Conservation (phyloP, 2,888 invertebrate genomes). For the Drosophila ezoana region DNA sequence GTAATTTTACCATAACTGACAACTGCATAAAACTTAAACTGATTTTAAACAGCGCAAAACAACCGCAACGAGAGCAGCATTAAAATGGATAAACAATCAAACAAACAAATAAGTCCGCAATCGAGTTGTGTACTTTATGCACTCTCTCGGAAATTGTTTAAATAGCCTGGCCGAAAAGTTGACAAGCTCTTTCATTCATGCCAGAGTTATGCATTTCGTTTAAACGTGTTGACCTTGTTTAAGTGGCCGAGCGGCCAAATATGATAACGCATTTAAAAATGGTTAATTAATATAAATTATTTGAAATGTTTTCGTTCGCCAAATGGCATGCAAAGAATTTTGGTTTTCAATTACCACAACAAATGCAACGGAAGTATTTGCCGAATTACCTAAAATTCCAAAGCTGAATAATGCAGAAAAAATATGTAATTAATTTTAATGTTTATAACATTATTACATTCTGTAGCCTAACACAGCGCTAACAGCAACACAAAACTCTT, state of each 20-base stretch:
- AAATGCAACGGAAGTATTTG: not conserved
- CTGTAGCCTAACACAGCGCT: not conserved
- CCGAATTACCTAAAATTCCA: not conserved
- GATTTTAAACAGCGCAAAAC: slow-evolving; percentile 67
- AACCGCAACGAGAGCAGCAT: slow-evolving; percentile 62
- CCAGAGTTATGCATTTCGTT: slow-evolving; percentile 48
- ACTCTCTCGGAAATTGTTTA: slow-evolving; percentile 59
- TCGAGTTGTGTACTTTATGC: slow-evolving; percentile 36
- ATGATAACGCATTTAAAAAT: slow-evolving; percentile 59
- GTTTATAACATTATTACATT: not conserved
- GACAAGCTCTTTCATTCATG: slow-evolving; percentile 49
- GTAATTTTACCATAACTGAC: slow-evolving; percentile 70
- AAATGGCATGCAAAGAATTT: slow-evolving; percentile 15
- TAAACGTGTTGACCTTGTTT: slow-evolving; percentile 63
- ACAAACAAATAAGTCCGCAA: slow-evolving; percentile 26
- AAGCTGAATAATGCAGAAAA: not conserved
- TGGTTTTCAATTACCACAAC: slow-evolving; percentile 6
- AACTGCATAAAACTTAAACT: slow-evolving; percentile 68
- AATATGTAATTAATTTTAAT: too few relatives aligned
- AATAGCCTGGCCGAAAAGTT: slow-evolving; percentile 67
- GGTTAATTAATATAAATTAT: slow-evolving; percentile 69
- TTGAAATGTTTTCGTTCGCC: slow-evolving; percentile 21
- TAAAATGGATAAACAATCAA: slow-evolving; percentile 58
- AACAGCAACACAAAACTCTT: not conserved
- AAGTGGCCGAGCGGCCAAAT: slow-evolving; percentile 59